Base-by-base conservation (phyloP, 2,888 invertebrate genomes). In the Acronicta psi region DNA sequence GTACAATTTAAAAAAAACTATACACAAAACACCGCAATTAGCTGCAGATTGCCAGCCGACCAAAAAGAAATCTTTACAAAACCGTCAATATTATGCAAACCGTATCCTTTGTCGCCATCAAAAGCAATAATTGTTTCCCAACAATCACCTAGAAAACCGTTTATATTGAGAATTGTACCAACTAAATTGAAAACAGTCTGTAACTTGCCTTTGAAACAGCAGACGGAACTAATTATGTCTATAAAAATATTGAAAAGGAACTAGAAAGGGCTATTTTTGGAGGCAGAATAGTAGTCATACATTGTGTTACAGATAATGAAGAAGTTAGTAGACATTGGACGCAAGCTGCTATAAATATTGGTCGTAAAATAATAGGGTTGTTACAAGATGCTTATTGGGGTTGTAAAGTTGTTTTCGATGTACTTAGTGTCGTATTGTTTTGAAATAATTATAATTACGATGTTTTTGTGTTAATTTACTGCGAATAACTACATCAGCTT, bases 261-360 rank as follows among this genome's bases (percentile, higher is more conserved):
- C 61, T 64, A 66, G 62, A 73, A 69, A 65, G 55, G 54, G 55
- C 51, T 56, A 50, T 57, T 75, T 74, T 75, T 74, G 50, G 40
- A 57, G 53, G 47, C 60, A 47, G 59, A 57, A 71, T 61, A 81
- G 83, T 84, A 85, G 85, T 79, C 75, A 38, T 77, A 80, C 82
- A 85, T 83, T 89, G 84, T 89, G 79, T 64, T 69, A 59, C 62
- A 69, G 62, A 79, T 79, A 76, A 79, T 81, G 77, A 79, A 80
- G 79, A 77, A 75, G 79, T 77, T 81, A 75, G 78, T 80, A 83
- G 81, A 78, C 76, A 77, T 56, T 83, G 83, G 83, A 84, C 79
- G 84, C 88, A 82, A 86, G 80, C 79, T 73, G 81, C 77, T 84
- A 83, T 88, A 83, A 84, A 87, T 86, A 83, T 85, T 82, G 82